Evolutionary conservation across 2,888 invertebrate genomes (phyloP), one percentile per base, ranked within the genome.

Genomic region (Cerceris ruficornis): DNA sequence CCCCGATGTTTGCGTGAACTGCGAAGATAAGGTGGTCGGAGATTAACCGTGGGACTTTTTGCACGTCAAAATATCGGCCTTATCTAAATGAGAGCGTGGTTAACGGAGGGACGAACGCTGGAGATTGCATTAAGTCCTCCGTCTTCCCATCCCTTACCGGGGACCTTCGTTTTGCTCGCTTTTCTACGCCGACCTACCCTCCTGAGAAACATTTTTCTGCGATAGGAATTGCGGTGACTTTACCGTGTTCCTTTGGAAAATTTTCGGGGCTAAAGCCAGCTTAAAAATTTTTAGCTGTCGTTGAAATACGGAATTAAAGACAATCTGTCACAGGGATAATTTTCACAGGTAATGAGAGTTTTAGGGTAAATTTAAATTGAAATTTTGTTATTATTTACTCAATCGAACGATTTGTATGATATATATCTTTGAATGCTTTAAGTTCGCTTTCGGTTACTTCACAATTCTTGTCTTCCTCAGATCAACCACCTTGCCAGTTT

Each of bases 31-130:
- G 83, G 50, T 54, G 64, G 28, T 11, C n/a, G 50, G 43, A 71
- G 80, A 84, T 83, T 81, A 83, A 84, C 74, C 15, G 66, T 49
- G 17, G 52, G 69, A 74, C 79, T 84, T 83, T 83, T 79, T 83
- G 70, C 70, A 52, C 71, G 43, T 68, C 69, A 68, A 81, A 81
- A 76, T 81, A 81, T 83, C 74, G 81, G 58, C 52, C 70, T 81
- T 84, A 84, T 84, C 81, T 84, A 84, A 84, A 84, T 70, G 81
- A 75, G 65, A 66, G 71, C 17, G 58, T 52, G 76, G 66, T 69
- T 75, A 79, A 77, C 46, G 55, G 67, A 13, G 43, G 41, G 69
- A 74, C 64, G 77, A 80, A 83, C 75, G 71, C 61, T 43, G 69
- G 54, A 69, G 75, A 84, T 83, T 76, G 81, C 74, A 81, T 84